These are phyloP conservation scores for Neodiprion fabricii DNA, from an alignment of 1,140 invertebrate genomes.

Conservation along the genomic window DNA sequence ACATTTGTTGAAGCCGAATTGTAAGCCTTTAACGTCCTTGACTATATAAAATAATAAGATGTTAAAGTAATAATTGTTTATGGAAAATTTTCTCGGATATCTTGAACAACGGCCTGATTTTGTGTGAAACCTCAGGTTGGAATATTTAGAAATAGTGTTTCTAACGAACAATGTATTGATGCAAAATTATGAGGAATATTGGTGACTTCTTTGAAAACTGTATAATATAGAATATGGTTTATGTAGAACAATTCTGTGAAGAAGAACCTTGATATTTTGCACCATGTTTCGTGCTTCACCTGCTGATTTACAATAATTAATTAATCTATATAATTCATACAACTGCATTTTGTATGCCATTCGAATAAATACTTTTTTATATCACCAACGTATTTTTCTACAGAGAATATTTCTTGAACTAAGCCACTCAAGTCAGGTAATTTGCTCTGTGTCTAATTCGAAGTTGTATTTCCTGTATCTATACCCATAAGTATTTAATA, in stretches of 20 bases:
- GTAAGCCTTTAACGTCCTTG: too few relatives aligned
- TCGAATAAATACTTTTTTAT: conserved; percentile 8
- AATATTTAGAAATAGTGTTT: not conserved
- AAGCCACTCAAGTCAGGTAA: too few relatives aligned
- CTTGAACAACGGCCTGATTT: too few relatives aligned
- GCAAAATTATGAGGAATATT: not conserved
- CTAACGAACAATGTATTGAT: not conserved
- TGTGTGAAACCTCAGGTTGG: too few relatives aligned
- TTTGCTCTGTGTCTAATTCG: too few relatives aligned
- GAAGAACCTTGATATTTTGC: not conserved
- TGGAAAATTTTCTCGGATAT: too few relatives aligned
- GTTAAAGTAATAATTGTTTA: too few relatives aligned
- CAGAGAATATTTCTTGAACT: too few relatives aligned
- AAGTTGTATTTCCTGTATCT: too few relatives aligned
- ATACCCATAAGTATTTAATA: too few relatives aligned
- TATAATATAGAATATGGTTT: not conserved
- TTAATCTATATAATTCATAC: not conserved
- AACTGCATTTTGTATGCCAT: not conserved
- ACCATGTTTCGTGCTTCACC: not conserved
- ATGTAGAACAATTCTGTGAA: not conserved
- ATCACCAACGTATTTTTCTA: not conserved
- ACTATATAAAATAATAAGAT: too few relatives aligned
- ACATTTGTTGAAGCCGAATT: too few relatives aligned
- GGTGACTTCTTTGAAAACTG: not conserved
- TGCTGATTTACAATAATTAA: not conserved